Evolutionary conservation across 1,140 invertebrate species (phyloP).

Genomic region (Megalopta genalis): DNA sequence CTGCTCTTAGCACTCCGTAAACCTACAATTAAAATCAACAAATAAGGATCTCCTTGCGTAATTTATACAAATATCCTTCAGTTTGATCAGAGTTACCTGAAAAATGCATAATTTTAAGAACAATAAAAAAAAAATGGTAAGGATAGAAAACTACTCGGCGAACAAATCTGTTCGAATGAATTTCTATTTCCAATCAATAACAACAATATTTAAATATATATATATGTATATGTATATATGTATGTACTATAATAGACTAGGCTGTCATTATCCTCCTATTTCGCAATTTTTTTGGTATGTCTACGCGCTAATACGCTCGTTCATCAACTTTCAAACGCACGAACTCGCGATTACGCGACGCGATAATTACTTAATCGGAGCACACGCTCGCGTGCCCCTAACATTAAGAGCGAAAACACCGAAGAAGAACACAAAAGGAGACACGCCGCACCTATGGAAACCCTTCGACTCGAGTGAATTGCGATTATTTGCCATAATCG

Average conservation of each 20-base stretch:
- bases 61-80: too few species aligned
- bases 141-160: not conserved
- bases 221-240: too few species aligned
- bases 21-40: too few species aligned
- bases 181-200: conserved; percentile 68
- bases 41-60: too few species aligned
- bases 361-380: conserved; percentile 19
- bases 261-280: conserved; percentile 56
- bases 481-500: not conserved
- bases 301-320: conserved; percentile 29
- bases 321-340: not conserved
- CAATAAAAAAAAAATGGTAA: too few species aligned
- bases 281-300: conserved; percentile 63
- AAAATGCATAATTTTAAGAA: not conserved
- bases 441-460: not conserved
- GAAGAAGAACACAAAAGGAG: not conserved
- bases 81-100: too few species aligned
- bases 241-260: conserved; percentile 66
- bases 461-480: not conserved
- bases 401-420: not conserved
- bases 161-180: conserved; percentile 18
- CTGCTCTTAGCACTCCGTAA: too few species aligned
- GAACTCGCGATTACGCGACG: not conserved
- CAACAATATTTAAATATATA: conserved; percentile 68
- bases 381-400: not conserved